These are phyloP conservation scores for Anarrhichthys ocellatus DNA, from an alignment of 2,113 vertebrate species.

Conservation along the genomic window DNA sequence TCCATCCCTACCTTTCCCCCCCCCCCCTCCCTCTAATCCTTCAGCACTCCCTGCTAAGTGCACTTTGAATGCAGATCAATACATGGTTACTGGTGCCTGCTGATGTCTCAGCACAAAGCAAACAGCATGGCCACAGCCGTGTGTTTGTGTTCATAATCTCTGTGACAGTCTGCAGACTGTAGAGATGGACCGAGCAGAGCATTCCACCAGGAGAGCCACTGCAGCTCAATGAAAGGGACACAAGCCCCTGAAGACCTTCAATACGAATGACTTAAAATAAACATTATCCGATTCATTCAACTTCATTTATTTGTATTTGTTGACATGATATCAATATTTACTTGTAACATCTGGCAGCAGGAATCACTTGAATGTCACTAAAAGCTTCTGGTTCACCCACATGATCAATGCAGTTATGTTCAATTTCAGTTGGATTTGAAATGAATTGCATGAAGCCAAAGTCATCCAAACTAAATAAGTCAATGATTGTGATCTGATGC, in stretches of 20 bases:
- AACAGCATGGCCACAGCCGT: constrained; percentile 38
- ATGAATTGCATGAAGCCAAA: too few relatives aligned
- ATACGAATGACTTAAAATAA: neutral
- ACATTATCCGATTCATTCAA: neutral
- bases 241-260: neutral
- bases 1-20: constrained; percentile 12
- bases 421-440: too few relatives aligned
- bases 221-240: constrained; percentile 9
- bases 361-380: neutral
- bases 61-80: constrained; percentile 76
- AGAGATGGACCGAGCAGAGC: neutral
- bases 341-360: too few relatives aligned
- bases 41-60: constrained; percentile 71
- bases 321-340: too few relatives aligned
- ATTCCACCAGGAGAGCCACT: constrained; percentile 36
- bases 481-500: neutral
- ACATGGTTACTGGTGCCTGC: constrained; percentile 51
- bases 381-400: neutral
- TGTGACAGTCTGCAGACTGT: constrained; percentile 15
- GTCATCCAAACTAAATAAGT: too few relatives aligned
- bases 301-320: too few relatives aligned
- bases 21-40: constrained; percentile 34
- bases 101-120: constrained; percentile 65
- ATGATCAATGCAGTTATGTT: too few relatives aligned
- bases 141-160: constrained; percentile 48